These are phyloP conservation scores for Aegotheles bennettii DNA, from an alignment of 2,113 vertebrate species.

Conservation along the genomic window DNA sequence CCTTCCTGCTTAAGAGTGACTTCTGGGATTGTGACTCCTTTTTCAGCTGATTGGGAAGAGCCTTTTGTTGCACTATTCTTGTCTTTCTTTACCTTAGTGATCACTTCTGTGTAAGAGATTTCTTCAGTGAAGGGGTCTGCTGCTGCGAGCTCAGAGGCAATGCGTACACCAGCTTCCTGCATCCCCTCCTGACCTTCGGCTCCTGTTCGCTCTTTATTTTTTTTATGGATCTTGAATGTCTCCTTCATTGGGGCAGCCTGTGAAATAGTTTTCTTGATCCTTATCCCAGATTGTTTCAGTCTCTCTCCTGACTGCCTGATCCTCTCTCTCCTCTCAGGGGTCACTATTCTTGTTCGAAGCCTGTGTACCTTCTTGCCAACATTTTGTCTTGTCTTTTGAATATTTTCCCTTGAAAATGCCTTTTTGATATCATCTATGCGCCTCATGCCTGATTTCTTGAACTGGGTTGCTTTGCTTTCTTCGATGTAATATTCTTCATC, in stretches of 20 bases:
- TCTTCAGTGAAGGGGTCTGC: conserved; percentile 79
- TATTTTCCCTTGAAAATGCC: conserved; percentile 93
- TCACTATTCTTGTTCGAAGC: conserved; percentile 92
- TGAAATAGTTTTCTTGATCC: conserved; percentile 89
- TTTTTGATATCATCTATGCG: conserved; percentile 90
- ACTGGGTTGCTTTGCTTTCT: conserved; percentile 81
- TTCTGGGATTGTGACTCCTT: conserved; percentile 54
- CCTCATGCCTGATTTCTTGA: conserved; percentile 88
- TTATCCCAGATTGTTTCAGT: conserved; percentile 82
- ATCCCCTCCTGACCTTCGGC: conserved; percentile 83
- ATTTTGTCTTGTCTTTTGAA: conserved; percentile 89
- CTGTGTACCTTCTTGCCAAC: conserved; percentile 88
- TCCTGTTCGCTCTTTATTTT: conserved; percentile 76
- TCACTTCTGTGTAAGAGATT: conserved; percentile 80
- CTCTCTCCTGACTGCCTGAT: conserved; percentile 89
- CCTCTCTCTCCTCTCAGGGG: conserved; percentile 87
- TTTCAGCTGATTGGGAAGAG: conserved; percentile 55
- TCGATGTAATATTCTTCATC: conserved; percentile 91
- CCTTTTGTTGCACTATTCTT: conserved; percentile 67
- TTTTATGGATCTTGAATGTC: conserved; percentile 85
- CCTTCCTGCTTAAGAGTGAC: conserved; percentile 72
- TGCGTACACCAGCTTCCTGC: conserved; percentile 66
- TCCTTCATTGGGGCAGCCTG: conserved; percentile 87
- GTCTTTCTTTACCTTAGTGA: conserved; percentile 80
- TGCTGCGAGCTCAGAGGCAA: conserved; percentile 42